Conservation (phyloP, 92 coral and sea anemone species). For the Heliopora coerulea region DNA sequence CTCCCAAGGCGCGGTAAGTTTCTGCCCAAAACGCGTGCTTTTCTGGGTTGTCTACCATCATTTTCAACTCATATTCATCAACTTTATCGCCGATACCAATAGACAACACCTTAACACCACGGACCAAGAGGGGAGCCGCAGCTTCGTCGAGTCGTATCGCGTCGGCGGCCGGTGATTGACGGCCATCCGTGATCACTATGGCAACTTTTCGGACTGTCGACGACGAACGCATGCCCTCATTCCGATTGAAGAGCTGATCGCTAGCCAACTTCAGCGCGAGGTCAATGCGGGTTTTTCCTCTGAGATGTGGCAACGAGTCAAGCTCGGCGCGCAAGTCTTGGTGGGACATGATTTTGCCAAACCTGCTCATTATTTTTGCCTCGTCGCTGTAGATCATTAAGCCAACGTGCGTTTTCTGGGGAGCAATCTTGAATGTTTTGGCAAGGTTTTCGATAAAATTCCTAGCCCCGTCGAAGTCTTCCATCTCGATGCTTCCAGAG, state of each 20-base stretch:
- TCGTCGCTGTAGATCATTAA: slow-evolving; percentile 38
- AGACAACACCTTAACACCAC: slow-evolving; percentile 17
- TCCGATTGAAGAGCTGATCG: slow-evolving; percentile 5
- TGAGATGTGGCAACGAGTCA: slow-evolving; percentile 19
- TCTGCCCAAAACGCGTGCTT: slow-evolving; percentile 9
- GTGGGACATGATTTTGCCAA: not conserved
- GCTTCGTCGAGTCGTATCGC: slow-evolving; percentile 39
- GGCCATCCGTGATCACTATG: slow-evolving; percentile 38
- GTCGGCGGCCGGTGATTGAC: slow-evolving; percentile 41
- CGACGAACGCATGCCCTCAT: slow-evolving; percentile 28
- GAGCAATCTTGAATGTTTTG: slow-evolving; percentile 13
- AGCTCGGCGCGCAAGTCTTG: not conserved
- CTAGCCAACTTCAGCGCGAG: slow-evolving; percentile 24
- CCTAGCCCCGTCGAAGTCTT: not conserved
- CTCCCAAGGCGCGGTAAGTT: slow-evolving; percentile 12
- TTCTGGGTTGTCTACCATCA: slow-evolving; percentile 21
- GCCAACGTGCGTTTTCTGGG: slow-evolving; percentile 4
- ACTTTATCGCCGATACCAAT: slow-evolving; percentile 24
- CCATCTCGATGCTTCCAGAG: slow-evolving; percentile 25
- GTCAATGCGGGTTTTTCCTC: slow-evolving; percentile 37
- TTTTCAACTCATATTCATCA: slow-evolving; percentile 17
- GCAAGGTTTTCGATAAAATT: slow-evolving; percentile 10
- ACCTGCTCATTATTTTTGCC: slow-evolving; percentile 7
- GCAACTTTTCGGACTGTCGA: slow-evolving; percentile 28
- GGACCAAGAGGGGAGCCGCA: slow-evolving; percentile 15